phyloP scores from a whole-genome alignment of 2,113 vertebrate genomes.

The Gambusia affinis region DNA sequence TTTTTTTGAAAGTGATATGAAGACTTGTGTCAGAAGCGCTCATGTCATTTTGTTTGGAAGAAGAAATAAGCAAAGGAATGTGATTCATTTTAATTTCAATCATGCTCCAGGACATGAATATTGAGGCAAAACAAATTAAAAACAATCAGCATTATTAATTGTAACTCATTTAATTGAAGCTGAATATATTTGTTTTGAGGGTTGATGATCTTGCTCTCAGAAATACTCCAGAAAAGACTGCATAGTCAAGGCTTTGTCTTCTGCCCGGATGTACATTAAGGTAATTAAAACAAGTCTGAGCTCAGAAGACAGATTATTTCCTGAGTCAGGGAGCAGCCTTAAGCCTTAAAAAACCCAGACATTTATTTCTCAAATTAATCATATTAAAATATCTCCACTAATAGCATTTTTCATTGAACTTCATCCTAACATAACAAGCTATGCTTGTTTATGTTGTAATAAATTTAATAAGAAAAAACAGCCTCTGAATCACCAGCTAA shows the following conservation, averaged over 20 bases:
- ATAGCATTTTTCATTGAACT: background rate
- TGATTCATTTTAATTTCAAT: background rate
- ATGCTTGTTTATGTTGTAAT: background rate
- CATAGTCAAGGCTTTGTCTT: slow-evolving; percentile 48
- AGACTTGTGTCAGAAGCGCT: slow-evolving; percentile 47
- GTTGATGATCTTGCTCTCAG: slow-evolving; percentile 3
- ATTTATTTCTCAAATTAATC: slow-evolving; percentile 38
- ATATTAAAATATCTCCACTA: slow-evolving; percentile 15
- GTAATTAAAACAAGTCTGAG: slow-evolving; percentile 57
- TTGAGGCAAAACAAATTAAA: background rate
- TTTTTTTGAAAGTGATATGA: slow-evolving; percentile 57
- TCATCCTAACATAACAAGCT: background rate
- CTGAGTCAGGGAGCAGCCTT: slow-evolving; percentile 40
- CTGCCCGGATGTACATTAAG: slow-evolving; percentile 55
- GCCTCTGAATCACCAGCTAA: background rate
- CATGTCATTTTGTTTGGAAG: slow-evolving; percentile 23
- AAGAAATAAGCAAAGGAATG: background rate
- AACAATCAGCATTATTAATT: background rate
- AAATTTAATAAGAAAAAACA: background rate
- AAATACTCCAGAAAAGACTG: slow-evolving; percentile 28
- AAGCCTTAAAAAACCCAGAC: slow-evolving; percentile 37
- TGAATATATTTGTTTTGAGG: background rate
- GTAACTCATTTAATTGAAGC: background rate
- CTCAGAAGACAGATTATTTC: slow-evolving; percentile 34
- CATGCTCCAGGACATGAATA: background rate